Evolutionary conservation across 2,113 vertebrate genomes (phyloP), one percentile per base, ranked within the genome.

Genomic region (Pomatostomus ruficeps): DNA sequence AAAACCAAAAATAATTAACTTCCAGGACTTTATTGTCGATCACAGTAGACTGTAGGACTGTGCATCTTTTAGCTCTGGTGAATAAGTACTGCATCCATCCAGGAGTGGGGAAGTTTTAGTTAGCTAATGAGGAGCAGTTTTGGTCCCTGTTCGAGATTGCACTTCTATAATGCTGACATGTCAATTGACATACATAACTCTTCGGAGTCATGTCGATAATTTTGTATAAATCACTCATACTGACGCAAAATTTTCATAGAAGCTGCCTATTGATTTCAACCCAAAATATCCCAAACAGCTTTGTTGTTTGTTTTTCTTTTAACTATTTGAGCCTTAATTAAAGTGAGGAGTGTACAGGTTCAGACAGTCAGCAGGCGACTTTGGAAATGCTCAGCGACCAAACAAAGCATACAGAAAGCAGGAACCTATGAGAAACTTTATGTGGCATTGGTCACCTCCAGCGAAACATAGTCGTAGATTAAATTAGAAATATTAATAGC

Each of bases 181-280:
- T 43, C 75, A 22, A 51, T 31, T 94, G 91, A 38, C 75, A 8
- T 35, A 48, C 36, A 29, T 72, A 80, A 81, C 66, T 89, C 89
- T 89, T 88, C 20, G 22, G 51, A 93, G 46, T 91, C 14, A 77
- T 94, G 92, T 73, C 75, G 59, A 89, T 97, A 19, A 73, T 96
- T 98, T 95, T 85, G 43, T 92, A 83, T 75, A 85, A 85, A 85
- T 49, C 45, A n/a, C 26, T 91, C 55, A 28, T 75, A 93, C 45
- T 40, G 74, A 75, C 3, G 48, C 74, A 85, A 89, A 90, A 65
- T 75, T 88, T 91, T 65, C 29, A 40, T 66, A 35, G 78, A 94
- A 42, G 10, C 36, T 61, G 51, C 52, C 54, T 89, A 28, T 49
- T 93, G 82, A 74, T 97, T 97, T 89, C 48, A 80, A 89, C 72